phyloP scores from a whole-genome alignment of 2,888 invertebrate species.

The Proisotoma minuta region DNA sequence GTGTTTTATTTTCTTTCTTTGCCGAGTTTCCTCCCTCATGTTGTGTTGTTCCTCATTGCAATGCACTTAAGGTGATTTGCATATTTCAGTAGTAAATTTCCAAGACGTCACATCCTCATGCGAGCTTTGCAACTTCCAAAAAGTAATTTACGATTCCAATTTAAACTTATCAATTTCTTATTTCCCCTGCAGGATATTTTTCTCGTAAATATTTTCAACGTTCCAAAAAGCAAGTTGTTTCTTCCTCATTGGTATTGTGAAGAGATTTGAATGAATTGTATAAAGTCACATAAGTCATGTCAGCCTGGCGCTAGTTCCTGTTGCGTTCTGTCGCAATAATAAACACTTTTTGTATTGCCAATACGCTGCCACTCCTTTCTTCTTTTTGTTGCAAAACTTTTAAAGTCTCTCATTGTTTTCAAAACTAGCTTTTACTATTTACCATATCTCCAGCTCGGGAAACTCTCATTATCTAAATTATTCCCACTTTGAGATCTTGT shows the following conservation, averaged over 20 bases:
- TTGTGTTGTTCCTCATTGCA: too few relatives aligned
- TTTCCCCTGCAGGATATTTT: slow-evolving; percentile 5
- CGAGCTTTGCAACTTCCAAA: not conserved
- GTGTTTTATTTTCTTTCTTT: too few relatives aligned
- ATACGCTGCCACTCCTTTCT: not conserved
- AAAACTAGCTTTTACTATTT: too few relatives aligned
- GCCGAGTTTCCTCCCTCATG: not conserved
- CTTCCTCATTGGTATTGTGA: slow-evolving; percentile 3
- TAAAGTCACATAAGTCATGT: slow-evolving; percentile 3
- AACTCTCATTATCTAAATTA: too few relatives aligned
- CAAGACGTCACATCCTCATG: not conserved
- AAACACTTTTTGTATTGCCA: not conserved
- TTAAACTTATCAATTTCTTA: slow-evolving; percentile 5
- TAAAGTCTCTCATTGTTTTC: too few relatives aligned
- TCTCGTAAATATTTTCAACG: slow-evolving; percentile 5
- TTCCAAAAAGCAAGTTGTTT: not conserved
- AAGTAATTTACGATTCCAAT: slow-evolving; percentile 8
- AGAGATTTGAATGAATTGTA: slow-evolving; percentile 2
- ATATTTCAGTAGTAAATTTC: slow-evolving; percentile 4
- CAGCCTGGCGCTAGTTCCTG: slow-evolving; percentile 1
- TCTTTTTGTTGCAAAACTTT: not conserved
- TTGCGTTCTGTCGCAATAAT: slow-evolving; percentile 2
- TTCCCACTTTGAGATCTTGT: too few relatives aligned
- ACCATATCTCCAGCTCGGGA: too few relatives aligned
- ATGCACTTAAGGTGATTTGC: slow-evolving; percentile 5